Evolutionary conservation across 2,113 vertebrate genomes (phyloP).

Genomic region (Perca flavescens): DNA sequence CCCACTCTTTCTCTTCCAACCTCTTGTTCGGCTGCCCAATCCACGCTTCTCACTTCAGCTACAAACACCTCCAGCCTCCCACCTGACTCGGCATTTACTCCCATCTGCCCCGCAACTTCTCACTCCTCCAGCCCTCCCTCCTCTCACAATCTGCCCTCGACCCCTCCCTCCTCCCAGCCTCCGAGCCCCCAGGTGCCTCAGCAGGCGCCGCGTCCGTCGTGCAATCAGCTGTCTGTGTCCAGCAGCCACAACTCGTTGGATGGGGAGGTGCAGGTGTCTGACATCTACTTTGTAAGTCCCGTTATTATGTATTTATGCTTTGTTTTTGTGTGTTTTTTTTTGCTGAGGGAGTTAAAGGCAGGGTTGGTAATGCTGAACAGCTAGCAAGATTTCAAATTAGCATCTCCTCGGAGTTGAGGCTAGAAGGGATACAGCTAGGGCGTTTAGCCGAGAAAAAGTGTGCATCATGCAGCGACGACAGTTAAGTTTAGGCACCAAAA

Average conservation of each 20-base stretch:
- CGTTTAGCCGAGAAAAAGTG: no score
- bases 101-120: slow-evolving; percentile 59
- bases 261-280: slow-evolving; percentile 89
- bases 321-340: neutral
- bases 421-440: no score
- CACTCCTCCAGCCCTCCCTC: slow-evolving; percentile 47
- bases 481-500: no score
- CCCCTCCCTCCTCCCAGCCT: slow-evolving; percentile 77
- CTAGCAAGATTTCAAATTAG: no score
- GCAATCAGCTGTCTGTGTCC: slow-evolving; percentile 90
- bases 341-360: neutral
- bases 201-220: slow-evolving; percentile 62
- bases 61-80: slow-evolving; percentile 32
- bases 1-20: slow-evolving; percentile 30
- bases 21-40: neutral
- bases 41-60: slow-evolving; percentile 4
- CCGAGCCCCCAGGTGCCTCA: slow-evolving; percentile 66
- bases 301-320: neutral
- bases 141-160: slow-evolving; percentile 52
- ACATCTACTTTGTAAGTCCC: slow-evolving; percentile 98
- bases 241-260: slow-evolving; percentile 93
- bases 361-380: no score
- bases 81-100: slow-evolving; percentile 69
- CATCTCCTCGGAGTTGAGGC: no score
- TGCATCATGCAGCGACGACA: no score